phyloP scores from a whole-genome alignment of 2,888 invertebrate genomes.

The Orchesella flavescens region DNA sequence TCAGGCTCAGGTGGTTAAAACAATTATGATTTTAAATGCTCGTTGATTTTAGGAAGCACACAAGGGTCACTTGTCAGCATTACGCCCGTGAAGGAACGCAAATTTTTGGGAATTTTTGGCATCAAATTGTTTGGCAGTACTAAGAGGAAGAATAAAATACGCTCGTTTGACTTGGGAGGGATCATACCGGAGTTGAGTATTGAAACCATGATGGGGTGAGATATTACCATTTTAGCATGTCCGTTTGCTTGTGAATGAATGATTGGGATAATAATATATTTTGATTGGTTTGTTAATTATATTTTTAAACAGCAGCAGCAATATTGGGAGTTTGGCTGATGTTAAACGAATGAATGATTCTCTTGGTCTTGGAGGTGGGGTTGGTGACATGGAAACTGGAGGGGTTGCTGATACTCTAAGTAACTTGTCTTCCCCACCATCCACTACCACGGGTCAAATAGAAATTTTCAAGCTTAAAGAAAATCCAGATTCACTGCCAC shows the following conservation, averaged over 20 bases:
- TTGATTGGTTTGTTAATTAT: neutral
- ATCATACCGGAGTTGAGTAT: neutral
- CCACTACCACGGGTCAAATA: slow-evolving; percentile 42
- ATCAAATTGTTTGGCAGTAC: neutral
- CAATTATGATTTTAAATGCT: slow-evolving; percentile 46
- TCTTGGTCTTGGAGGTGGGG: slow-evolving; percentile 8
- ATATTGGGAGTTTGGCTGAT: slow-evolving; percentile 45
- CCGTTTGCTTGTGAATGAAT: neutral
- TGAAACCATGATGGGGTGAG: slow-evolving; percentile 37
- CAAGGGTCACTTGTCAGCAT: slow-evolving; percentile 4
- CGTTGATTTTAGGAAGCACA: slow-evolving; percentile 27
- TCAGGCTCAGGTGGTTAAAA: slow-evolving; percentile 31
- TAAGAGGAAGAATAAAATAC: slow-evolving; percentile 42
- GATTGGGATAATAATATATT: neutral
- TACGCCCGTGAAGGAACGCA: slow-evolving; percentile 17
- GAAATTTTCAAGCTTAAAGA: slow-evolving; percentile 66
- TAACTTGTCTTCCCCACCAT: slow-evolving; percentile 35
- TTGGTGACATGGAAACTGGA: slow-evolving; percentile 10
- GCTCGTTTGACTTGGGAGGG: neutral
- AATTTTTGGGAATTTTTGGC: neutral
- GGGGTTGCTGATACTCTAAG: neutral
- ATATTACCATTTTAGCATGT: neutral
- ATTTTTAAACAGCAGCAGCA: slow-evolving; percentile 46
- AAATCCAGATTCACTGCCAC: slow-evolving; percentile 76
- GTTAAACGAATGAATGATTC: slow-evolving; percentile 21